Evolutionary conservation across 2,888 invertebrate genomes (phyloP), one percentile per base, ranked within the genome.

Genomic region (Chymomyza amoena): DNA sequence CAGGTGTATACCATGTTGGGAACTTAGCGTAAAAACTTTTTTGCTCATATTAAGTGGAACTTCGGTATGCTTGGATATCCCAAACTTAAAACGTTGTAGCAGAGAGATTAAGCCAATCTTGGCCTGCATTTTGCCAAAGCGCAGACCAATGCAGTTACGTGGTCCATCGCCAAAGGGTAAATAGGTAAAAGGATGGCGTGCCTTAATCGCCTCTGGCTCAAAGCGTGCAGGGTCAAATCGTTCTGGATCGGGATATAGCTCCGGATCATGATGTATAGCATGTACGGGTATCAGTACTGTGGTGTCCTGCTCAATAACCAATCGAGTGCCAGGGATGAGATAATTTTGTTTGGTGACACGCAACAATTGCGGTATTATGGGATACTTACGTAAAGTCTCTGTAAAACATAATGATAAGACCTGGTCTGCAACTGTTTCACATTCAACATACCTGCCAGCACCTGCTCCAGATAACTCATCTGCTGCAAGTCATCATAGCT

Each of bases 201-300:
- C 91, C 0, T 91, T 89, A 65, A 93, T 93, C 54, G 93, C 93
- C 72, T 93, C 93, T 0, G 92, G 90, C 0, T 92, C 89, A 84
- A 94, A 95, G 74, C 94, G 91, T 18, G 93, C 93, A 0, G 95
- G 94, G 67, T 93, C 93, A 68, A 94, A 95, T 28, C 91, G 92
- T 4, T 93, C 92, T 0, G 95, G 95, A 2, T 94, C 90, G 0
- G 91, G 91, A 73, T 90, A 93, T 16, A 91, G 80, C 9, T 90
- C 75, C 0, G 91, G 89, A 78, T 94, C 94, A 89, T 93, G 93
- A 66, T 94, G 94, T 76, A 94, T 93, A 5, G 93, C 92, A 72
- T 92, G 91, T 10, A 78, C 65, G 4, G 87, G 88, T 18, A 89
- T 87, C 4, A 85, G 60, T 0, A 89, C 61, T 1, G 72, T 61